Base-by-base conservation (phyloP, 1,140 invertebrate species). In the Apis dorsata region DNA sequence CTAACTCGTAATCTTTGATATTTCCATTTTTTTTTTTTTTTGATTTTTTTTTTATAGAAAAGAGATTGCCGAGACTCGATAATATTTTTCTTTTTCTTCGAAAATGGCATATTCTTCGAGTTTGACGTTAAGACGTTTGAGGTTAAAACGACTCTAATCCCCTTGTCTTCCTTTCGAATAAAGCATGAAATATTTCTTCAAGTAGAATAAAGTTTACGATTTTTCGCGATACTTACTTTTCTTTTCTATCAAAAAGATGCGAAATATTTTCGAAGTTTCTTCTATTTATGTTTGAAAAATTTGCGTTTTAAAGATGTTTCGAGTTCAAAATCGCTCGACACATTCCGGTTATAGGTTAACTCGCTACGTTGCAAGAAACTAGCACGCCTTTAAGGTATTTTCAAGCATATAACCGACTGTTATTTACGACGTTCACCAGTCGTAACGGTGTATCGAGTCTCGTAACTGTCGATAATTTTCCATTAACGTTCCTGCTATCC, bases 401-500 rank as follows among this genome's bases (percentile, higher is more conserved):
- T 55, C 69, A 49, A n/a, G 12, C 71, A 21, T 15, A 49, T 28
- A 19, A 70, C 13, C 34, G 72, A 75, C 63, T 63, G 72, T 75
- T 75, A 81, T 75, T 81, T 81, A 81, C 72, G 79, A 66, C 49
- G 28, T 13, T 15, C 49, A 13, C 28, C 4, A 55, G 28, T 51
- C 11, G 55, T 81, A 81, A 81, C 79, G 79, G 79, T 81, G 71
- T 72, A 81, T 73, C 72, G 79, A 63, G 24, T 17, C 72, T 81
- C 79, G 51, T 74, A 81, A 81, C 71, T 71, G 62, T 66, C 79
- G 60, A 55, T 81, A 72, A 81, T 81, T 81, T 81, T 81, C 62
- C 72, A 81, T 81, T 81, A 81, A 75, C 79, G 71, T 72, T 7
- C 28, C 71, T 63, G 59, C 60, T 49, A 81, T 81, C 79, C 62